Conservation (phyloP, 1,140 invertebrate species). For the Portunus trituberculatus region DNA sequence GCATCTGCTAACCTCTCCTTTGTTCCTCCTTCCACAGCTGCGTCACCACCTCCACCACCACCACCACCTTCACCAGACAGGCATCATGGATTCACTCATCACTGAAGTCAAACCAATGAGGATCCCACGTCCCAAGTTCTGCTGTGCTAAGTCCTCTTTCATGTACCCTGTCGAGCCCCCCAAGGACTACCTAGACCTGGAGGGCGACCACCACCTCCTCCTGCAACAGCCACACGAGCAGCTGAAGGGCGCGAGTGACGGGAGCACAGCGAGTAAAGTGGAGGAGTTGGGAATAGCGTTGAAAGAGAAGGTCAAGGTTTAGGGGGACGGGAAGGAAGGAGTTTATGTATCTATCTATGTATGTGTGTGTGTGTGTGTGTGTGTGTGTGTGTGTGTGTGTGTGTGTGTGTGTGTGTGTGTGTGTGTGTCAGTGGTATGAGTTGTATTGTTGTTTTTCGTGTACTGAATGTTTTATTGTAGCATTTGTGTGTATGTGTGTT, state of each 20-base stretch:
- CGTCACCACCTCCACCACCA: not conserved
- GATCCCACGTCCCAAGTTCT: slow-evolving; percentile 91
- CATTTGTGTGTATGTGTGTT: too few relatives aligned
- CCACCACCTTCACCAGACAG: not conserved
- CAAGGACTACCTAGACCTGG: slow-evolving; percentile 85
- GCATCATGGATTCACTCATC: slow-evolving; percentile 89
- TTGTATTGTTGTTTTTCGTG: too few relatives aligned
- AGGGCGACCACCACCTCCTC: slow-evolving; percentile 80
- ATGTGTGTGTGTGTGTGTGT: slow-evolving; percentile 49
- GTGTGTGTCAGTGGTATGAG: slow-evolving; percentile 42
- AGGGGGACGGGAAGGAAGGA: not conserved
- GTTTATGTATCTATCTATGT: slow-evolving; percentile 32
- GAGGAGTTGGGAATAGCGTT: slow-evolving; percentile 87
- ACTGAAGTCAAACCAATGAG: slow-evolving; percentile 90
- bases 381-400: slow-evolving; percentile 52
- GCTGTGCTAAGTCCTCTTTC: slow-evolving; percentile 81
- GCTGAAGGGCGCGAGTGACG: not conserved
- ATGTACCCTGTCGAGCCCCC: slow-evolving; percentile 84
- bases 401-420: slow-evolving; percentile 50
- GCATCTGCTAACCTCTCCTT: not conserved
- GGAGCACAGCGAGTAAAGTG: slow-evolving; percentile 79
- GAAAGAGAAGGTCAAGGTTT: slow-evolving; percentile 87
- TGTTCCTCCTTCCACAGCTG: not conserved
- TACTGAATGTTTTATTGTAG: too few relatives aligned
- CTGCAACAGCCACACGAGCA: slow-evolving; percentile 65